Base-by-base conservation (phyloP, 2,113 vertebrate species). In the Upupa epops region DNA sequence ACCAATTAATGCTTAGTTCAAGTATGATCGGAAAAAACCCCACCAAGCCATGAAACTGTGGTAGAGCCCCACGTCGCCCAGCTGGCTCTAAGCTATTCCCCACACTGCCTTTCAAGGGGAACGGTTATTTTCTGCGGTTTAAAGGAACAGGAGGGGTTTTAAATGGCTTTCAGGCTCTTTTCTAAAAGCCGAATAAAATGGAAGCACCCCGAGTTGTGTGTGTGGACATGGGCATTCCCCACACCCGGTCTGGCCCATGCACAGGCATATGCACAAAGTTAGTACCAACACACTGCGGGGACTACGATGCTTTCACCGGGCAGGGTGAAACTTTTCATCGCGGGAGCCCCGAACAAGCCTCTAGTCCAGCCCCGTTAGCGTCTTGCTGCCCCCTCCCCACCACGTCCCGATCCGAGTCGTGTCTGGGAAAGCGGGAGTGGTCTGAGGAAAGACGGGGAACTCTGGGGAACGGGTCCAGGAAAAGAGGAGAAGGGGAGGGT, bases 1-100 rank as follows among this genome's bases (percentile, higher is more conserved):
- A 68, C 40, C 72, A 76, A 66, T 34, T 76, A 73, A 79, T 63
- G 70, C 52, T 86, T 86, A 66, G 88, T 94, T 88, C 76, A 73
- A 88, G 60, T 48, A 60, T n/a, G 49, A 64, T 77, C 83, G 83
- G 55, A 20, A 73, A 76, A 81, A 59, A 65, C 6, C 15, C 51
- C 74, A 69, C 1, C 9, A 55, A 75, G 63, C 40, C 66, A 36
- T 40, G 8, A 11, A 85, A 52, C 54, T 63, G 42, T 5, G 22
- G 36, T 52, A 45, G 12, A 64, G 58, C 48, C 17, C 65, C 76
- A 77, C 32, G 13, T 55, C 4, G 45, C 70, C 75, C 66, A 75
- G 71, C 79, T 54, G 95, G 64, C 45, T 72, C 63, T 65, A 65
- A 72, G 5, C 28, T 63, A 87, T 70, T 60, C 54, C 37, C 9